Evolutionary conservation across 2,888 invertebrate genomes (phyloP).

Genomic region (Tridacna crocea): DNA sequence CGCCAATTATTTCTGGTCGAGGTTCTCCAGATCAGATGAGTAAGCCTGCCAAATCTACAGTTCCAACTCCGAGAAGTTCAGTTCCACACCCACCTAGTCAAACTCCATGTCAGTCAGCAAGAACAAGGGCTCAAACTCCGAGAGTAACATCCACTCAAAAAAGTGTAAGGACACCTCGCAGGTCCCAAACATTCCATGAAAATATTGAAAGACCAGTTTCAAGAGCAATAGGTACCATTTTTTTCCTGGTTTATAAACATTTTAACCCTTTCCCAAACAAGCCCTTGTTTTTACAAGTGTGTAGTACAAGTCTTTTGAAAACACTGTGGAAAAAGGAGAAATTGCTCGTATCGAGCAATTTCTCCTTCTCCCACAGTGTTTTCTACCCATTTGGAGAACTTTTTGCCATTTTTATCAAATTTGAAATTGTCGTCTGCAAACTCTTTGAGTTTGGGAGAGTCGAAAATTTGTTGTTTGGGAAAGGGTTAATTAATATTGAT

Average conservation of each 20-base stretch:
- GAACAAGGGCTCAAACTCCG: slow-evolving; percentile 51
- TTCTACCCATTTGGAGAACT: too few species aligned
- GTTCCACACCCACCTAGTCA: slow-evolving; percentile 2
- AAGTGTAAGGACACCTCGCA: slow-evolving; percentile 42
- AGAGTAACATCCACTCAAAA: slow-evolving; percentile 31
- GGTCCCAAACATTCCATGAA: slow-evolving; percentile 59
- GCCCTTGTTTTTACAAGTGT: too few species aligned
- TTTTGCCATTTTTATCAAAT: too few species aligned
- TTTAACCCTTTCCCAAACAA: neutral
- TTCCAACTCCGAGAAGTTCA: slow-evolving; percentile 12
- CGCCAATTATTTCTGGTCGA: slow-evolving; percentile 52
- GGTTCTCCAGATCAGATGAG: slow-evolving; percentile 42
- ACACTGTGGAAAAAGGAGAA: too few species aligned
- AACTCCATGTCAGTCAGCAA: slow-evolving; percentile 39
- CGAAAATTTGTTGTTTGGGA: too few species aligned
- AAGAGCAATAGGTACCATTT: slow-evolving; percentile 70
- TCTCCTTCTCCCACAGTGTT: too few species aligned
- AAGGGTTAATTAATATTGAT: too few species aligned
- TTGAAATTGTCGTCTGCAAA: too few species aligned
- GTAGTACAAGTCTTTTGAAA: too few species aligned
- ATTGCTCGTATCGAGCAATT: neutral
- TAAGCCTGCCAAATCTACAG: neutral
- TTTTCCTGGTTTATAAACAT: neutral
- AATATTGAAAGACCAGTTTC: slow-evolving; percentile 65
- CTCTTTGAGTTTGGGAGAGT: too few species aligned